Base-by-base conservation (phyloP, 2,113 vertebrate genomes). In the Prinia subflava region DNA sequence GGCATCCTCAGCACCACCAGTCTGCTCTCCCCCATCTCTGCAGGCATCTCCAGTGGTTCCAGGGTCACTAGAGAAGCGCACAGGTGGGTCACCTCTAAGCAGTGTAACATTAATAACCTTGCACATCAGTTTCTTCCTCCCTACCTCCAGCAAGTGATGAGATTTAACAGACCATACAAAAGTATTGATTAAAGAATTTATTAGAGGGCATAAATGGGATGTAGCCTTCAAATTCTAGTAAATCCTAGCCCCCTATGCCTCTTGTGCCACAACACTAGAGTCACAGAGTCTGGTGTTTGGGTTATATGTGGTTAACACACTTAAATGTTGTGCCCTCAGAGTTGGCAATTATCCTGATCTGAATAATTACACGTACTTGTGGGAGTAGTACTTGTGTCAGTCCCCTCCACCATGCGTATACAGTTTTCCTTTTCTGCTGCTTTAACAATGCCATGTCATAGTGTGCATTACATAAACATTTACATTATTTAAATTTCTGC, bases 361-460 rank as follows among this genome's bases (percentile, higher is more conserved):
- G 47, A 63, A 24, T 83, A 83, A 56, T 82, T 91, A 31, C 1
- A 63, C 23, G 12, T 78, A 37, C 25, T 68, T 37, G 23, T n/a
- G 15, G 11, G 39, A 22, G 15, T 16, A 56, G 15, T 41, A 30
- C 27, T 42, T 63, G 11, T 83, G 50, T 56, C 55, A 62, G 24
- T 59, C 11, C 23, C 22, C 33, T 35, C 11, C 7, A 13, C 17
- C 7, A 6, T 2, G 13, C 1, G 0, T 74, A 35, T 56, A 35
- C 7, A 11, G 6, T 11, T 22, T 25, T 64, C 23, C 8, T 78
- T 37, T 46, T n/a, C 21, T 59, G 3, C 71, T 64, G 9, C 11
- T 81, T 73, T 27, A 87, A 39, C 28, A 44, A 14, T 49, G 37
- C 33, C 16, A 31, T 33, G 13, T 57, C 44, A 42, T 16, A 60